Percentiles rank a stretch among this genome's conserved stretches.
These are phyloP conservation scores for Nephrotoma appendiculata DNA, from an alignment of 2,888 invertebrate genomes.

Conservation along the genomic window DNA sequence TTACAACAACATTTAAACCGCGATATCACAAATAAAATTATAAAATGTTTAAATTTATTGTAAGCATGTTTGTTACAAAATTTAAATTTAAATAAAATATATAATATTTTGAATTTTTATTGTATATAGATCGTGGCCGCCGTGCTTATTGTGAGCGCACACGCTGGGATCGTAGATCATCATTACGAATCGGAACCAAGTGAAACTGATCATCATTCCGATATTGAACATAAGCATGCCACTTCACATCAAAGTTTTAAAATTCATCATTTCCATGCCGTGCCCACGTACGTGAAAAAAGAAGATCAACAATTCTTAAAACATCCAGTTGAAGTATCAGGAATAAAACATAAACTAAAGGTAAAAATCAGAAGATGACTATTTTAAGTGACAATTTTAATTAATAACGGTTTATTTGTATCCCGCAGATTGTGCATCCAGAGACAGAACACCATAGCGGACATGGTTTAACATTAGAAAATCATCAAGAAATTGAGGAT, in stretches of 20 bases:
- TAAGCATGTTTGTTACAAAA: slow-evolving; percentile 6
- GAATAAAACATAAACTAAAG: slow-evolving; percentile 43
- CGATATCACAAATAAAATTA: not conserved
- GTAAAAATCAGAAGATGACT: slow-evolving; percentile 11
- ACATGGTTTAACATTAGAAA: slow-evolving; percentile 43
- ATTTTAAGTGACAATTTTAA: not conserved
- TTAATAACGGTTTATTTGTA: not conserved
- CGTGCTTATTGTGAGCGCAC: not conserved
- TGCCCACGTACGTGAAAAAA: slow-evolving; percentile 53
- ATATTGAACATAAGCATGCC: slow-evolving; percentile 47
- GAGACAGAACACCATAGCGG: slow-evolving; percentile 43
- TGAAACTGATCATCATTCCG: slow-evolving; percentile 40
- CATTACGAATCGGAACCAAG: slow-evolving; percentile 25
- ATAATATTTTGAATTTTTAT: not conserved
- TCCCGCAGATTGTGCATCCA: slow-evolving; percentile 37
- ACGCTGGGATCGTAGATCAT: slow-evolving; percentile 12
- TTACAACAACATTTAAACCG: not conserved
- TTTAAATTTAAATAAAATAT: not conserved
- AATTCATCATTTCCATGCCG: slow-evolving; percentile 54
- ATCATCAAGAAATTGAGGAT: slow-evolving; percentile 29
- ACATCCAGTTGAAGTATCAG: slow-evolving; percentile 48
- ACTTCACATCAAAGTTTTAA: slow-evolving; percentile 56
- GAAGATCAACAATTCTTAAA: slow-evolving; percentile 48
- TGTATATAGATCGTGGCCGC: not conserved
- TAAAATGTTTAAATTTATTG: slow-evolving; percentile 12